phyloP scores from a whole-genome alignment of 1,140 invertebrate genomes.

The Nixonia krombeini region DNA sequence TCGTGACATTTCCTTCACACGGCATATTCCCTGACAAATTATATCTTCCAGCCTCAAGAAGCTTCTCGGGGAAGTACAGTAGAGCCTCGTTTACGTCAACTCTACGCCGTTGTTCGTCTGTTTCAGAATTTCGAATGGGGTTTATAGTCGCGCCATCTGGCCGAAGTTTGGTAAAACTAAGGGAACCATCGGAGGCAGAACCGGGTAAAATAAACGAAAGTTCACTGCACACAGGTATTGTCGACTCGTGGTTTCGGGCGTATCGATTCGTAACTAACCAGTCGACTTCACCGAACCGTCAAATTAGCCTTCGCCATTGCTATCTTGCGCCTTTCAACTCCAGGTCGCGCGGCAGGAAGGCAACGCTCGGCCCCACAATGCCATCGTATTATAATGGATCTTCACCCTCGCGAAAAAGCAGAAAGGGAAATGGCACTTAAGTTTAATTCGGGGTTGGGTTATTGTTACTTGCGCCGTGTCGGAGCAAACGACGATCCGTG shows the following conservation, averaged over 20 bases:
- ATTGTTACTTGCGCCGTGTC: conserved; percentile 47
- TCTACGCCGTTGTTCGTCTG: too few species aligned
- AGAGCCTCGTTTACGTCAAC: too few species aligned
- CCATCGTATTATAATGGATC: conserved; percentile 62
- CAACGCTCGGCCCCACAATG: conserved; percentile 57
- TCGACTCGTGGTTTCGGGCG: not conserved
- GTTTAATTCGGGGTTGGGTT: conserved; percentile 57
- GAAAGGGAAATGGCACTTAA: conserved; percentile 58
- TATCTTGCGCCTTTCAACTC: conserved; percentile 37
- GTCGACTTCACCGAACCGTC: conserved; percentile 50
- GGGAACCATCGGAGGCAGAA: too few species aligned
- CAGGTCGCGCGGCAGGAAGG: conserved; percentile 63
- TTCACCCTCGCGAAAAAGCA: conserved; percentile 51
- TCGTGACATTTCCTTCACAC: too few species aligned
- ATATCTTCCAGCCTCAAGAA: too few species aligned
- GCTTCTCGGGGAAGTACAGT: too few species aligned
- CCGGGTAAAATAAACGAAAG: too few species aligned
- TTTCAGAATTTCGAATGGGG: too few species aligned
- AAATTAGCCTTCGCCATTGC: conserved; percentile 52
- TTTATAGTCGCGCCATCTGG: too few species aligned
- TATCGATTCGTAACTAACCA: conserved; percentile 56
- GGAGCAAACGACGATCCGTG: conserved; percentile 32
- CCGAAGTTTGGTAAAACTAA: too few species aligned
- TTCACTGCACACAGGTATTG: too few species aligned
- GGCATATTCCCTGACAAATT: not conserved